A percentile compares a stretch with the other conserved stretches of the same genome.
Evolutionary conservation across 2,888 invertebrate species (phyloP).

Genomic region (Muscina levida): DNA sequence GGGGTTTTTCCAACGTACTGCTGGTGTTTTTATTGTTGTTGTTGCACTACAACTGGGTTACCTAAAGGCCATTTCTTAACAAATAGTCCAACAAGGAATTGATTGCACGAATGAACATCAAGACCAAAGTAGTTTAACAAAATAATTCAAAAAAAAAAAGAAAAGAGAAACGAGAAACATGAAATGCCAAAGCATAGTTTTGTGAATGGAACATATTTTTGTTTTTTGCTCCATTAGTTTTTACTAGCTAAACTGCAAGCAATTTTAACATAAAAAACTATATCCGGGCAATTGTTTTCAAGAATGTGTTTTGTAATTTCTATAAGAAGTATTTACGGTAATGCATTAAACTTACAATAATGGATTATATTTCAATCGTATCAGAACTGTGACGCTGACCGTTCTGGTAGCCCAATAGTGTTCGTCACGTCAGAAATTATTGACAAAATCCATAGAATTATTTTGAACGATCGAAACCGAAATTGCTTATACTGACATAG

Average conservation of each 20-base stretch:
- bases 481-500: too few species aligned
- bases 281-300: slow-evolving; percentile 27
- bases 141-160: too few species aligned
- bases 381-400: too few species aligned
- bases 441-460: too few species aligned
- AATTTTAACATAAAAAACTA: slow-evolving; percentile 49
- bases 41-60: slow-evolving; percentile 9
- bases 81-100: slow-evolving; percentile 44
- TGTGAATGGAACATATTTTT: neutral
- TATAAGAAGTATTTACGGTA: neutral
- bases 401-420: too few species aligned
- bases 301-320: slow-evolving; percentile 8
- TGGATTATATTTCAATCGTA: too few species aligned
- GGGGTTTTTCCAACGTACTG: neutral
- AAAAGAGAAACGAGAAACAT: neutral
- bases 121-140: slow-evolving; percentile 40
- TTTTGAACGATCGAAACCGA: too few species aligned
- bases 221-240: neutral
- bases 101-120: slow-evolving; percentile 59
- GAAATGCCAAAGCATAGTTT: neutral
- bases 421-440: too few species aligned
- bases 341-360: neutral
- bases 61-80: slow-evolving; percentile 45
- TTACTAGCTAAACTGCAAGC: slow-evolving; percentile 34
- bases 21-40: neutral